Conservation (phyloP, 2,113 vertebrate genomes). For the Trogon melanurus region DNA sequence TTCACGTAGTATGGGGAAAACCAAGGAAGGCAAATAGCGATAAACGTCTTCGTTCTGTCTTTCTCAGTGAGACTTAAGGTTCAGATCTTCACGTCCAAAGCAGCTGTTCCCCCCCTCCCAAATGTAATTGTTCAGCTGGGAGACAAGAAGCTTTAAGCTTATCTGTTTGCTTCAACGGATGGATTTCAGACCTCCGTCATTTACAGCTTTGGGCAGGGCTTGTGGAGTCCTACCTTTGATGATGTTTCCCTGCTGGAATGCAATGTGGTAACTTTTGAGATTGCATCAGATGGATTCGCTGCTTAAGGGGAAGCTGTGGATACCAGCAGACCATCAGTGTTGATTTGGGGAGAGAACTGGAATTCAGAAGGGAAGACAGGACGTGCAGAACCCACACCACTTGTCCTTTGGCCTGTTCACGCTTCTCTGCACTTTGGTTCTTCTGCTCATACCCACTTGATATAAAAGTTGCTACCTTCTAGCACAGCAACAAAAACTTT, state of each 20-base stretch:
- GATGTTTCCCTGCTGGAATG: constrained; percentile 22
- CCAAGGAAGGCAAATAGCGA: neutral
- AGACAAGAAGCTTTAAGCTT: neutral
- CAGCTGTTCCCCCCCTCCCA: neutral
- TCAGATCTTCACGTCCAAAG: neutral
- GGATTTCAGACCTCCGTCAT: neutral
- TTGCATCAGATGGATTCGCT: neutral
- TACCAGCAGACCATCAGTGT: neutral
- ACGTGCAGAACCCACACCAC: neutral
- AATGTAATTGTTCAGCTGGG: neutral
- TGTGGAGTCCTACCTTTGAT: neutral
- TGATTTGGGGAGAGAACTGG: neutral
- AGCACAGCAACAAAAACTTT: neutral
- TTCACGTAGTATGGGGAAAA: neutral
- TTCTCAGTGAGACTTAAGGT: neutral
- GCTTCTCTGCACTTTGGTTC: neutral
- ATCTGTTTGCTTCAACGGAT: neutral
- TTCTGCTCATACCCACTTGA: neutral
- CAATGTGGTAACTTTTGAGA: neutral
- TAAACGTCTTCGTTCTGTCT: neutral
- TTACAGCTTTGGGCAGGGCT: neutral
- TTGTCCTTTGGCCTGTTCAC: neutral
- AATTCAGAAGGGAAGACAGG: neutral
- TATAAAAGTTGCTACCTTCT: neutral
- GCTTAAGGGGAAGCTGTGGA: neutral